Evolutionary conservation across 2,113 vertebrate species (phyloP).

Genomic region (Drymodes brunneopygia): DNA sequence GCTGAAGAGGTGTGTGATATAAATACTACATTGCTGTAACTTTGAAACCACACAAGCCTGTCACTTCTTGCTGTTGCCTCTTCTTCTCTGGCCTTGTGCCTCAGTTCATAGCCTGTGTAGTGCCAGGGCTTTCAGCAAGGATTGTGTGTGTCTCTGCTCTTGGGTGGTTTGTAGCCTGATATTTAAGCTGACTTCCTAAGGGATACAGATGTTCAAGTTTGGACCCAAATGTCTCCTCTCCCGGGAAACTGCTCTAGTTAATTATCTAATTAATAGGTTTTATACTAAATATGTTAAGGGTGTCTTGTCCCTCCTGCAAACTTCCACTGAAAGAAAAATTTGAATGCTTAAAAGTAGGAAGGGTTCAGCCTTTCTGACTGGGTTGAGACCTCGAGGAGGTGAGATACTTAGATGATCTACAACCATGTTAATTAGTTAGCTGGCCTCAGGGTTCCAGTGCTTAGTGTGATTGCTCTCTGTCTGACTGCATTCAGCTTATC

Average conservation of each 20-base stretch:
- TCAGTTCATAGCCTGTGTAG: accelerated
- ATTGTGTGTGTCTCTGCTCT: accelerated
- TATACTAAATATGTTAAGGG: neutral
- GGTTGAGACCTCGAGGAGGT: neutral
- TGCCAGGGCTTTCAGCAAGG: neutral
- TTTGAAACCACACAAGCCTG: neutral
- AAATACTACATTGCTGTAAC: neutral
- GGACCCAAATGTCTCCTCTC: neutral
- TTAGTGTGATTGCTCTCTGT: neutral
- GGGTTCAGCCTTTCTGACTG: neutral
- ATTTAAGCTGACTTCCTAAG: neutral
- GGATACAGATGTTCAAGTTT: neutral
- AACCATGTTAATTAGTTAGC: neutral
- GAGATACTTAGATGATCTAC: neutral
- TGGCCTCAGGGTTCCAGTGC: neutral
- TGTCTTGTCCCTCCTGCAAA: neutral
- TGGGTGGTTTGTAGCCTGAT: neutral
- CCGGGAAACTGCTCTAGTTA: neutral
- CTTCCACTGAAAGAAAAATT: neutral
- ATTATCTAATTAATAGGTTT: too few species aligned
- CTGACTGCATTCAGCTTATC: accelerated
- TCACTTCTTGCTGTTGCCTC: neutral
- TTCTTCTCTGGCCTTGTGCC: neutral
- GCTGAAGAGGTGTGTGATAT: accelerated
- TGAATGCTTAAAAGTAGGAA: neutral